Evolutionary conservation across 2,797 vertebrate species (phyloP).

Genomic region (Champsocephalus esox): DNA sequence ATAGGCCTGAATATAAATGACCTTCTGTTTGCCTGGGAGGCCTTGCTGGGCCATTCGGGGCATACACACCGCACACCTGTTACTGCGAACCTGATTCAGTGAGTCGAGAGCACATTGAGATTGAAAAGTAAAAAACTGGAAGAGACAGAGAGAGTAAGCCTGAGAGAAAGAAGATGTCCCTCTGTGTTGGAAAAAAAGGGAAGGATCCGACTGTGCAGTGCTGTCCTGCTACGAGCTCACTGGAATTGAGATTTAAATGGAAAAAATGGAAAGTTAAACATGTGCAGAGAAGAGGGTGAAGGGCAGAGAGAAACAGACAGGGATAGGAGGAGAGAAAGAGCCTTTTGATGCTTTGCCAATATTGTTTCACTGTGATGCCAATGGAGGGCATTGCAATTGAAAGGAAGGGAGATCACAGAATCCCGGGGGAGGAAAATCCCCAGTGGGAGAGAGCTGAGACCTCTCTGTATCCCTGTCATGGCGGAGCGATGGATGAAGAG

Average conservation of each 20-base stretch:
- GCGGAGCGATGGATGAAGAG: constrained; percentile 35
- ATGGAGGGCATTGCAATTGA: constrained; percentile 63
- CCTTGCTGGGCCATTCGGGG: constrained; percentile 8
- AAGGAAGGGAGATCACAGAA: constrained; percentile 62
- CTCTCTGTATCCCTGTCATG: constrained; percentile 50
- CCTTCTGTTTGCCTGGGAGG: constrained; percentile 39
- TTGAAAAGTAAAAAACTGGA: constrained; percentile 42
- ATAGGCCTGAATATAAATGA: constrained; percentile 37
- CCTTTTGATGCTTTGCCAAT: constrained; percentile 65
- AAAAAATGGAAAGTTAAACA: constrained; percentile 12
- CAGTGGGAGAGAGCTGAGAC: constrained; percentile 56
- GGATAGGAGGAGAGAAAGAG: constrained; percentile 8
- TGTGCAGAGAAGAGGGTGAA: constrained; percentile 39
- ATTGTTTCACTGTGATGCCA: constrained; percentile 59
- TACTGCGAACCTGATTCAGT: constrained; percentile 26
- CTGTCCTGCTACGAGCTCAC: constrained; percentile 4
- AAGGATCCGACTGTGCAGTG: background rate
- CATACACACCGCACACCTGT: constrained; percentile 47
- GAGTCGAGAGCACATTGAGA: constrained; percentile 51
- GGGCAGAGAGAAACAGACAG: constrained; percentile 26
- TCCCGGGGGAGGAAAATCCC: constrained; percentile 65
- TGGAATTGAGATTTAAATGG: constrained; percentile 27
- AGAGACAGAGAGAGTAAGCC: constrained; percentile 31
- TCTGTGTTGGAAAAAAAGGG: constrained; percentile 1
- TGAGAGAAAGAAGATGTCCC: constrained; percentile 12